Evolutionary conservation across 2,888 invertebrate species (phyloP).

Genomic region (Hemistola chrysoprasaria): DNA sequence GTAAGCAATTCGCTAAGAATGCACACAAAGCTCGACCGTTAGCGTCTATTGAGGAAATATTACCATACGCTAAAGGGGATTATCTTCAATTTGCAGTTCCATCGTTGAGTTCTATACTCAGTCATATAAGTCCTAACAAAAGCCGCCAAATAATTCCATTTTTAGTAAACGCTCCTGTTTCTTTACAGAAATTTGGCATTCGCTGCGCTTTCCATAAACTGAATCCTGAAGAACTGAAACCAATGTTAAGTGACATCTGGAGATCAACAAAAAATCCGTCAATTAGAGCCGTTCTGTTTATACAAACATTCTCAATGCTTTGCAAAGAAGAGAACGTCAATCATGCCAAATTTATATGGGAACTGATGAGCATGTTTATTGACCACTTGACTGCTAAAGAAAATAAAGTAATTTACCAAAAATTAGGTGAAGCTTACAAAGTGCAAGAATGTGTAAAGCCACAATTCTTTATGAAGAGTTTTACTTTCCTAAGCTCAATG

Average conservation of each 20-base stretch:
- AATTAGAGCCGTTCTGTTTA: conserved; percentile 35
- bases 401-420: conserved; percentile 5
- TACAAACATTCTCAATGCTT: conserved; percentile 2
- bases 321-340: conserved; percentile 1
- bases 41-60: conserved; percentile 41
- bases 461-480: conserved; percentile 10
- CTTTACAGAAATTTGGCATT: conserved; percentile 59
- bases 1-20: conserved; percentile 52
- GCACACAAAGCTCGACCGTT: conserved; percentile 59
- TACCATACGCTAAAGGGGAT: conserved; percentile 57
- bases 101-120: conserved; percentile 51
- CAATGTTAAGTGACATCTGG: conserved; percentile 45
- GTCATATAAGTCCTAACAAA: conserved; percentile 41
- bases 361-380: conserved; percentile 3
- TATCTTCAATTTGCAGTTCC: conserved; percentile 55
- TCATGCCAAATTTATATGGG: conserved; percentile 7
- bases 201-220: conserved; percentile 47
- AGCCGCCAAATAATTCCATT: conserved; percentile 39
- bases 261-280: conserved; percentile 46
- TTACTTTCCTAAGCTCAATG: conserved; percentile 1
- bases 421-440: not conserved
- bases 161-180: conserved; percentile 49
- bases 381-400: conserved; percentile 8
- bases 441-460: conserved; percentile 4
- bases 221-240: conserved; percentile 36